Conservation (phyloP, 2,888 invertebrate genomes). For the Neoaliturus tenellus region DNA sequence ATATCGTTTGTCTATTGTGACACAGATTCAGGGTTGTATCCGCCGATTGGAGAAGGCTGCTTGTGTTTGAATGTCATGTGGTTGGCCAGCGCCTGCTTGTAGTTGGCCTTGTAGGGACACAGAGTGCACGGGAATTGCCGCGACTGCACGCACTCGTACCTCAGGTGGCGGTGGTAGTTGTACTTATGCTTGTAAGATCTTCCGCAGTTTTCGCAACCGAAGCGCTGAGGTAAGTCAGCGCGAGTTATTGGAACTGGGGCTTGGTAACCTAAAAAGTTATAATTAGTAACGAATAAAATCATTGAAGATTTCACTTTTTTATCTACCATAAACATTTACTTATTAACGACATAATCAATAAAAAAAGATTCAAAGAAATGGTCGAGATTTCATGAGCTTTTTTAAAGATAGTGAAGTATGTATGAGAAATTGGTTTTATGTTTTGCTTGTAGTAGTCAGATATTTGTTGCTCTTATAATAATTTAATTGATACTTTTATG, state of each 20-base stretch:
- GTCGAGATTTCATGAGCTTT: no score
- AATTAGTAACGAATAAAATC: no score
- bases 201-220: slow-evolving; percentile 67
- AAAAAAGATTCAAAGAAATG: no score
- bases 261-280: neutral
- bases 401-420: no score
- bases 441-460: no score
- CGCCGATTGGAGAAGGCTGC: neutral
- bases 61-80: slow-evolving; percentile 13
- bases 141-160: slow-evolving; percentile 69
- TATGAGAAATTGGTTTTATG: no score
- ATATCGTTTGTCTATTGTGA: neutral
- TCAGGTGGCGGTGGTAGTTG: slow-evolving; percentile 62
- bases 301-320: no score
- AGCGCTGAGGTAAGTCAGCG: neutral
- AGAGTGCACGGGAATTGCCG: slow-evolving; percentile 61
- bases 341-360: no score
- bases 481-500: no score
- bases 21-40: neutral
- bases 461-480: no score
- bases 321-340: no score
- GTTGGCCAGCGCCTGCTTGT: slow-evolving; percentile 24
- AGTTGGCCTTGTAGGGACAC: slow-evolving; percentile 60
- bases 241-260: neutral
- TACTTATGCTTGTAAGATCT: slow-evolving; percentile 64